phyloP scores from a whole-genome alignment of 2,888 invertebrate species.

The Drepana falcataria region DNA sequence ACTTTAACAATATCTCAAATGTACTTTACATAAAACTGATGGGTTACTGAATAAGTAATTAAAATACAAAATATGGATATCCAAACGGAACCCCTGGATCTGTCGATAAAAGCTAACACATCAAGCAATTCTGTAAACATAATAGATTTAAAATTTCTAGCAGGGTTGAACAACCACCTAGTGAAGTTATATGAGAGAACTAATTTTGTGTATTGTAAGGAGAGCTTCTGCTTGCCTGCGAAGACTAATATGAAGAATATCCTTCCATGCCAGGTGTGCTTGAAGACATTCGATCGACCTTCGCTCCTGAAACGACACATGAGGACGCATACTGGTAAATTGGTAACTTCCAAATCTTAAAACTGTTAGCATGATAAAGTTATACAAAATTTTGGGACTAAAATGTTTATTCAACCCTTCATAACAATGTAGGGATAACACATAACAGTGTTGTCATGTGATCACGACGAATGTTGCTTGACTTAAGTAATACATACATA shows the following conservation, averaged over 20 bases:
- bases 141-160: constrained; percentile 60
- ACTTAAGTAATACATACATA: too few species aligned
- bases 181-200: constrained; percentile 62
- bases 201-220: constrained; percentile 34
- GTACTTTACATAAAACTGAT: too few species aligned
- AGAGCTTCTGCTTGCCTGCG: constrained; percentile 23
- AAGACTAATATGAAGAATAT: constrained; percentile 46
- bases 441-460: too few species aligned
- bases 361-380: too few species aligned
- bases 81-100: constrained; percentile 65
- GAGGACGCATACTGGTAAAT: constrained; percentile 82
- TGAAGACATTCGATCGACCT: constrained; percentile 83
- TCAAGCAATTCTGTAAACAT: constrained; percentile 43
- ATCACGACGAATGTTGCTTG: too few species aligned
- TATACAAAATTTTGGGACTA: too few species aligned
- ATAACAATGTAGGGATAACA: too few species aligned
- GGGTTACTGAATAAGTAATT: neutral
- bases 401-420: too few species aligned
- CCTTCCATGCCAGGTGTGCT: constrained; percentile 80
- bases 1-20: too few species aligned
- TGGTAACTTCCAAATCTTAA: neutral
- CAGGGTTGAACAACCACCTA: constrained; percentile 62
- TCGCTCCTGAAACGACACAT: constrained; percentile 83
- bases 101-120: constrained; percentile 47
- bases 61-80: constrained; percentile 35